Base-by-base conservation (phyloP, 2,797 vertebrate genomes). In the Sciurus carolinensis region DNA sequence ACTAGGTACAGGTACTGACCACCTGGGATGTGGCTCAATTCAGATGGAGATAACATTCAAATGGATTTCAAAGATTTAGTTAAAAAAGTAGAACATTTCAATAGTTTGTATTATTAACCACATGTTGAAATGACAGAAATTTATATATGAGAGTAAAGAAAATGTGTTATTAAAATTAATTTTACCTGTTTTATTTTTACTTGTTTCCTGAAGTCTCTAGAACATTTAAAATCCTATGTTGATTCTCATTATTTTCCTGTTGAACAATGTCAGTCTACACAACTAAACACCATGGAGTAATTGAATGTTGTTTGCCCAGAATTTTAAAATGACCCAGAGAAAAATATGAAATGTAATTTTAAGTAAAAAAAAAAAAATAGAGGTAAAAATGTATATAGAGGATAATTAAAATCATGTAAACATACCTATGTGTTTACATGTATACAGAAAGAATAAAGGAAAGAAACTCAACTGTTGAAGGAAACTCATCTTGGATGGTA, bases 121-220 rank as follows among this genome's bases (percentile, higher is more conserved):
- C 18, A 94, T 36, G 54, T 77, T 72, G 57, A 91, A 83, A 71
- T 89, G 52, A 26, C 28, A 84, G 52, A 77, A 73, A 28, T 79
- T 12, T 84, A 66, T n/a, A 50, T 80, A n/a, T 14, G 36, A 50
- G 33, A 89, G 22, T 57, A 97, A 92, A 66, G 79, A 66, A 94
- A 95, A 85, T 71, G 24, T 13, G 24, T n/a, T 9, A 90, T 81
- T 62, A 64, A 95, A 89, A 80, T 86, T 86, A 69, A 50, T 52
- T 95, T 87, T 10, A 52, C 44, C 33, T 67, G 30, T 20, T 71
- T 85, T 90, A 18, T 88, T 87, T 85, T 86, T n/a, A 73, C 24
- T 26, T 87, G 28, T 75, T 52, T 91, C 26, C 83, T 67, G 5
- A 42, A 79, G 18, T 15, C 79, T 36, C 52, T 77, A 59, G 44